Percentiles rank a stretch among this genome's conserved stretches.
Conservation (phyloP, 2,113 vertebrate genomes). For the Seriola dumerili region DNA sequence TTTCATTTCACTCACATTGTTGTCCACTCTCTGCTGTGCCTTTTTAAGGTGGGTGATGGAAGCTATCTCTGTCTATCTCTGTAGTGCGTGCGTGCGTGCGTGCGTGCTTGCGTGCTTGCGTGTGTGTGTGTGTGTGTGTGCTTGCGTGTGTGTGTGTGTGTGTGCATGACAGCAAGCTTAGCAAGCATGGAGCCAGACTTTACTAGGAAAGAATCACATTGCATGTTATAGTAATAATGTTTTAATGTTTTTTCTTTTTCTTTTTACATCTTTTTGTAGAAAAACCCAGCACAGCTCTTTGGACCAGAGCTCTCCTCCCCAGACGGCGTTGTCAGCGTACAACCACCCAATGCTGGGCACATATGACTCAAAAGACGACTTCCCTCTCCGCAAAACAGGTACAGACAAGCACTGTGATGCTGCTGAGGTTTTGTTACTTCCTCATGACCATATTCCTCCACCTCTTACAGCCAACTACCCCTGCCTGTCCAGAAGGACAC, state of each 20-base stretch:
- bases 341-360: constrained; percentile 94
- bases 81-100: no score
- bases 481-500: not conserved
- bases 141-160: no score
- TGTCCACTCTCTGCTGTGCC: constrained; percentile 16
- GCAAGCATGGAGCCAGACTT: not conserved
- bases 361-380: constrained; percentile 98
- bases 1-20: constrained; percentile 15
- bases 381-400: constrained; percentile 99
- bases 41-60: constrained; percentile 35
- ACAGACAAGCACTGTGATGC: constrained; percentile 5
- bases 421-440: not conserved
- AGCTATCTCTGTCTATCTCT: not conserved
- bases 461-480: not conserved
- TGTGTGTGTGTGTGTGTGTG: no score
- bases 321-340: constrained; percentile 92
- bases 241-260: not conserved
- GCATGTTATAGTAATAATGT: not conserved
- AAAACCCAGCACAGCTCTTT: constrained; percentile 98
- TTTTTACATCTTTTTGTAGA: constrained; percentile 76
- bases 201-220: not conserved
- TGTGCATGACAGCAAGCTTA: not conserved
- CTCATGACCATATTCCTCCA: not conserved
- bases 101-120: no score
- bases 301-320: constrained; percentile 98